These are phyloP conservation scores for Blastomussa wellsi DNA, from an alignment of 92 coral and sea anemone genomes.

Conservation along the genomic window DNA sequence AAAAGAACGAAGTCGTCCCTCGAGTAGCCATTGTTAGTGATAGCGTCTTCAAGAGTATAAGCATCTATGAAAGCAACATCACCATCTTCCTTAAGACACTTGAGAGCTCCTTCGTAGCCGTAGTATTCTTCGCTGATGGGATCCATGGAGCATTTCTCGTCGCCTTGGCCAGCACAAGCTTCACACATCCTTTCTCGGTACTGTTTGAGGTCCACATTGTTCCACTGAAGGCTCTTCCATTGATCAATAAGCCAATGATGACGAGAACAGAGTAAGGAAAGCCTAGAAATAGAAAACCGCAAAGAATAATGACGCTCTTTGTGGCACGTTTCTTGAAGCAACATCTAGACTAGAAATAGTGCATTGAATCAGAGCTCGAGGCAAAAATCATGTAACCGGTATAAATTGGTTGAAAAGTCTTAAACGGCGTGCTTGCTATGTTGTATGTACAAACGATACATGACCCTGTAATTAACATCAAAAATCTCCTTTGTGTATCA, in stretches of 20 bases:
- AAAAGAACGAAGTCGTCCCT: conserved; percentile 45
- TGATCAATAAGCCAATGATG: conserved; percentile 36
- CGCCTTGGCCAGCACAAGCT: conserved; percentile 45
- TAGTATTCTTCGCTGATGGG: conserved; percentile 20
- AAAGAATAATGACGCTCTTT: not conserved
- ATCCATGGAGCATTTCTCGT: conserved; percentile 49
- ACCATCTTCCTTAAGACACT: conserved; percentile 33
- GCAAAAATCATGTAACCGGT: not conserved
- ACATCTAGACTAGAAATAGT: not conserved
- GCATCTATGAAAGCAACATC: conserved; percentile 63
- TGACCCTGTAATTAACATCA: not conserved
- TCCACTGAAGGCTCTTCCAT: conserved; percentile 55
- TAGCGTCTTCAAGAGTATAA: conserved; percentile 24
- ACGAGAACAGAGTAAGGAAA: conserved; percentile 37
- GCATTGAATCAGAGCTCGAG: not conserved
- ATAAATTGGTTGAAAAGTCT: not conserved
- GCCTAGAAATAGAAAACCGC: not conserved
- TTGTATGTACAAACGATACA: not conserved
- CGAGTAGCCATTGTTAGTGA: not conserved
- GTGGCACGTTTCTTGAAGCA: not conserved
- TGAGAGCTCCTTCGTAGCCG: conserved; percentile 29
- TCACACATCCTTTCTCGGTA: conserved; percentile 54
- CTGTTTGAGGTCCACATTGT: conserved; percentile 21
- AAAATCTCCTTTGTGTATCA: not conserved
- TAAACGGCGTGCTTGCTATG: not conserved